Percentiles rank a stretch among this genome's conserved stretches.
Evolutionary conservation across 1,140 invertebrate genomes (phyloP).

Genomic region (Heliconius himera): DNA sequence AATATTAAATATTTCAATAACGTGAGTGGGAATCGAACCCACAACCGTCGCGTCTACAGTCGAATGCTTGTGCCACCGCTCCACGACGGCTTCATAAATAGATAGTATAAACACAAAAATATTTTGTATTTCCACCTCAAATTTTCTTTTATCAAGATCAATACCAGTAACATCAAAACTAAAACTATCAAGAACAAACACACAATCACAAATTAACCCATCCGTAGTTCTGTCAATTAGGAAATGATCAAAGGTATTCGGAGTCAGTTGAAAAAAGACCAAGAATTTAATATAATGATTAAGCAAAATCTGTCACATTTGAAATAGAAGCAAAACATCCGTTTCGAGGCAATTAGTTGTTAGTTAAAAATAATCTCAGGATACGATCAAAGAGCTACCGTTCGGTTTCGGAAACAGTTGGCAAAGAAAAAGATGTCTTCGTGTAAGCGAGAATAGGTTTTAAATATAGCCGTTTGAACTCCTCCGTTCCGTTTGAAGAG

Average conservation of each 20-base stretch:
- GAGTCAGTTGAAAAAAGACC: background rate
- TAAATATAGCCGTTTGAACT: conserved; percentile 3
- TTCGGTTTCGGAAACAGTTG: background rate
- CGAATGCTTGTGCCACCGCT: no score
- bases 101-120: no score
- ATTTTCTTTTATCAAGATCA: background rate
- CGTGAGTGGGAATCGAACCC: background rate
- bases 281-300: conserved; percentile 8
- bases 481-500: background rate
- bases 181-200: background rate
- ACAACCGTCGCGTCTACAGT: background rate
- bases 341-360: background rate
- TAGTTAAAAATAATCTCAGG: background rate
- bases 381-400: conserved; percentile 6
- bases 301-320: conserved; percentile 11
- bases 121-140: background rate
- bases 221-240: conserved; percentile 12
- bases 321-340: conserved; percentile 12
- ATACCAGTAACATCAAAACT: background rate
- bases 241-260: background rate
- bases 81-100: background rate
- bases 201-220: background rate
- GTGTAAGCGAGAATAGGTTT: background rate
- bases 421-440: background rate
- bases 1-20: background rate